Percentiles rank a stretch among this genome's conserved stretches.
These are phyloP conservation scores for Hydropotes inermis DNA, from an alignment of 2,113 vertebrate species.

Conservation along the genomic window DNA sequence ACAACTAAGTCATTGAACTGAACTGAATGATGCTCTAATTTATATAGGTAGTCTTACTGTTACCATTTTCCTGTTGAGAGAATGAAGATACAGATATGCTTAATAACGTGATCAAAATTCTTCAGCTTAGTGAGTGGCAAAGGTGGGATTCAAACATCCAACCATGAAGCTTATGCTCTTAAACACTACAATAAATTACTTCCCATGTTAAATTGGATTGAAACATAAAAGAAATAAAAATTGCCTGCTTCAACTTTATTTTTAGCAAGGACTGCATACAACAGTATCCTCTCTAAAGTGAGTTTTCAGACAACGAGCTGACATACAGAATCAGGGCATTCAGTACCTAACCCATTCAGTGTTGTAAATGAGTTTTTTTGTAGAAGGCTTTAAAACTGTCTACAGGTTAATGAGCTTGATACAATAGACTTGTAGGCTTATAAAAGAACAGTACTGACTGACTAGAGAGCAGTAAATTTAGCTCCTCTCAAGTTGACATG, in stretches of 20 bases:
- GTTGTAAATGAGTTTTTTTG: not conserved
- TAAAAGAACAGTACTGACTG: not conserved
- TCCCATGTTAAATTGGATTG: not conserved
- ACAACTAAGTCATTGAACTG: not conserved
- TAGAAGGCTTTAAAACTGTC: not conserved
- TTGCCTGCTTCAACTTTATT: not conserved
- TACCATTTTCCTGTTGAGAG: not conserved
- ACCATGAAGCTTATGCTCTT: not conserved
- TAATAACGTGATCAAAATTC: not conserved
- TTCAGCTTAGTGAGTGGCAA: not conserved
- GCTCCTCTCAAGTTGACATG: not conserved
- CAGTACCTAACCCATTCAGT: not conserved
- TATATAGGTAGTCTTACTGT: not conserved
- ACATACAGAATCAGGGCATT: not conserved
- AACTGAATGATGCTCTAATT: not conserved
- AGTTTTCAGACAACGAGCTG: not conserved
- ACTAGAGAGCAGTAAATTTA: not conserved
- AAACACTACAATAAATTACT: not conserved
- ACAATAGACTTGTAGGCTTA: not conserved
- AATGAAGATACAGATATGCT: not conserved
- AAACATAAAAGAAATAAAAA: not conserved
- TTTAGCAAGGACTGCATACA: not conserved
- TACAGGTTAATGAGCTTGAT: slow-evolving; percentile 24
- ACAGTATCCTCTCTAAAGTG: not conserved
- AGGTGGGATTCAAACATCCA: not conserved